Base-by-base conservation (phyloP, 2,113 vertebrate genomes). In the Oncorhynchus kisutch region DNA sequence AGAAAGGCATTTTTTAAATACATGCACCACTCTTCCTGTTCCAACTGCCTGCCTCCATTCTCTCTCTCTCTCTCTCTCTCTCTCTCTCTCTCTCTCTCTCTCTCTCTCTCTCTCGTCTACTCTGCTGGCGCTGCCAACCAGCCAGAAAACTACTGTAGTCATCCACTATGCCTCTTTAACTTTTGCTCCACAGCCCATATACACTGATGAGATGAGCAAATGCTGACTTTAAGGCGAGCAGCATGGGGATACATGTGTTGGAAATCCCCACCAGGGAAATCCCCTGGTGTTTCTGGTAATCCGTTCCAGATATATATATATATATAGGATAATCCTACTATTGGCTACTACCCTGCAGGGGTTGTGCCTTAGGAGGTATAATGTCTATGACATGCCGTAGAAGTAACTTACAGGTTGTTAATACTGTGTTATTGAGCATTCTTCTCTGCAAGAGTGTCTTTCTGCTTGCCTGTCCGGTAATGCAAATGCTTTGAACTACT, bases 381-480 rank as follows among this genome's bases (percentile, higher is more conserved):
- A 14, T 54, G 16, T 3, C 16, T 54, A 3, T 45, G 8, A 45
- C 9, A 45, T 2, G 8, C 39, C 8, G 8, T 45, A 45, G 39
- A 45, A 45, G 39, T 45, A 99, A 99, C 87, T 45, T 45, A 45
- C 7, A 45, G 2, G 2, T 45, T 45, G 39, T 45, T 45, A 11
- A 45, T 45, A 11, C 39, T 11, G 39, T 45, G 39, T 45, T 45
- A 45, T 45, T 45, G 39, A 45, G 39, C 9, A 11, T 45, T 45
- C 39, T 45, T 45, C 39, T 45, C 8, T 98, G 97, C 98, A 97
- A 99, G 76, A 0, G 96, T 98, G 80, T 99, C 98, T 45, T 8
- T 45, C 39, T 39, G 39, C 39, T 39, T 39, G 8, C 7, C 39
- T 39, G 39, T 39, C 39, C 99, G 90, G 31, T 39, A 39, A 39